Conservation (phyloP, 2,888 invertebrate genomes). For the Chorisops tibialis region DNA sequence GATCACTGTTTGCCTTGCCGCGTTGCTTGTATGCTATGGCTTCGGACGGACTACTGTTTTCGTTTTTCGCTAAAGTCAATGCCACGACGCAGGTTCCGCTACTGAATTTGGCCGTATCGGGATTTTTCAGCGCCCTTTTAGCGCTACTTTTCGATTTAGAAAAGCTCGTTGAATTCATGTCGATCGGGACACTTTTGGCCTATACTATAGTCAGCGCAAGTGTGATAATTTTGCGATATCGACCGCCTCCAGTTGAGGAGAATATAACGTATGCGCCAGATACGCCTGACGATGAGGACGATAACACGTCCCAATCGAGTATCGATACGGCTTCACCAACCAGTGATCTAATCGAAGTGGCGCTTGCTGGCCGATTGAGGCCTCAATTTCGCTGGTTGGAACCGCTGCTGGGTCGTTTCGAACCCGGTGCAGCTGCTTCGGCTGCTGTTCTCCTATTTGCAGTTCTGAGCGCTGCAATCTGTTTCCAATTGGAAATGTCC, state of each 20-base stretch:
- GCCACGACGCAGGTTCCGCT: conserved; percentile 78
- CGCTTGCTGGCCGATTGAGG: conserved; percentile 72
- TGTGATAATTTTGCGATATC: conserved; percentile 81
- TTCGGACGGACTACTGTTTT: conserved; percentile 79
- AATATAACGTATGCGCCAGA: conserved; percentile 56
- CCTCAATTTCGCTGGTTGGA: conserved; percentile 72
- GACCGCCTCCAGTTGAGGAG: conserved; percentile 58
- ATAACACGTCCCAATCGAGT: conserved; percentile 62
- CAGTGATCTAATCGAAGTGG: conserved; percentile 56
- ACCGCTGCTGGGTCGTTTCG: conserved; percentile 67
- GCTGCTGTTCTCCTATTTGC: conserved; percentile 69
- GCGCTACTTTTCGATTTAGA: conserved; percentile 84
- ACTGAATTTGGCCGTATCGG: conserved; percentile 72
- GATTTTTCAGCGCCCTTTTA: conserved; percentile 69
- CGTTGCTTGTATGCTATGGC: conserved; percentile 90
- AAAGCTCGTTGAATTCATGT: conserved; percentile 91
- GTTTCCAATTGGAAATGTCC: conserved; percentile 63
- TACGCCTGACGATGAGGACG: conserved; percentile 57
- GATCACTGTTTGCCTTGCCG: conserved; percentile 81
- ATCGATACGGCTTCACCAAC: conserved; percentile 61
- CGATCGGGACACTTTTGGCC: conserved; percentile 82
- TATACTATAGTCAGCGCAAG: conserved; percentile 90
- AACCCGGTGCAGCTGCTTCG: conserved; percentile 73
- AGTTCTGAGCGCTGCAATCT: conserved; percentile 65
- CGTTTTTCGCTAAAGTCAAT: conserved; percentile 72